phyloP scores from a whole-genome alignment of 2,797 vertebrate species.

The Diplodus puntazzo region DNA sequence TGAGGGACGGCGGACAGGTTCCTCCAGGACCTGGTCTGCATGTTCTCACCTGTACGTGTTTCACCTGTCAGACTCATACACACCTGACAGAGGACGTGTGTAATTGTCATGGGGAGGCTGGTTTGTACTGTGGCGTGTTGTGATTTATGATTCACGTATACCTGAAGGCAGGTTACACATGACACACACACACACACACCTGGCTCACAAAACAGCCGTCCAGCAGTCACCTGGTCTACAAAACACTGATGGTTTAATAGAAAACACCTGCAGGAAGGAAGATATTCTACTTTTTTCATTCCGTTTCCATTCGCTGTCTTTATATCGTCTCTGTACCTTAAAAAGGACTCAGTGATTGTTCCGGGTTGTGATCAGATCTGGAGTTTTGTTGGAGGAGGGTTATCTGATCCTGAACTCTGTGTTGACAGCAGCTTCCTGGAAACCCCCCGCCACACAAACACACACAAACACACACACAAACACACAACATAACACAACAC shows the following conservation, averaged over 20 bases:
- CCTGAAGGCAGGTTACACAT: background rate
- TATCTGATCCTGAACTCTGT: constrained; percentile 64
- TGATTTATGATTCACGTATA: background rate
- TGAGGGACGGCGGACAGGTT: background rate
- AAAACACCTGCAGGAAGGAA: constrained; percentile 39
- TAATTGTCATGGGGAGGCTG: background rate
- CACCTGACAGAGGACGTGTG: background rate
- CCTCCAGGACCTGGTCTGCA: background rate
- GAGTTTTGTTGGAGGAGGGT: constrained; percentile 13
- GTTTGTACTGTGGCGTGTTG: background rate
- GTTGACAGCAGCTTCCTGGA: constrained; percentile 66
- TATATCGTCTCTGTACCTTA: background rate
- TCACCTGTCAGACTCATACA: background rate
- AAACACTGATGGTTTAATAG: background rate
- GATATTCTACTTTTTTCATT: background rate
- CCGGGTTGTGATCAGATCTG: constrained; percentile 38
- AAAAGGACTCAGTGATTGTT: background rate
- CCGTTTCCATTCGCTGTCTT: background rate
- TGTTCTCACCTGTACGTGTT: constrained; percentile 1
- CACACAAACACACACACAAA: constrained; percentile 34
- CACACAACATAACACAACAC: constrained; percentile 36
- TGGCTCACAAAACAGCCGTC: constrained; percentile 4
- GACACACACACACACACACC: background rate
- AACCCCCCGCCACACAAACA: constrained; percentile 43
- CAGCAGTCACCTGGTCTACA: constrained; percentile 22